These are phyloP conservation scores for Ctenicera cuprea DNA, from an alignment of 2,888 invertebrate genomes.

Conservation along the genomic window DNA sequence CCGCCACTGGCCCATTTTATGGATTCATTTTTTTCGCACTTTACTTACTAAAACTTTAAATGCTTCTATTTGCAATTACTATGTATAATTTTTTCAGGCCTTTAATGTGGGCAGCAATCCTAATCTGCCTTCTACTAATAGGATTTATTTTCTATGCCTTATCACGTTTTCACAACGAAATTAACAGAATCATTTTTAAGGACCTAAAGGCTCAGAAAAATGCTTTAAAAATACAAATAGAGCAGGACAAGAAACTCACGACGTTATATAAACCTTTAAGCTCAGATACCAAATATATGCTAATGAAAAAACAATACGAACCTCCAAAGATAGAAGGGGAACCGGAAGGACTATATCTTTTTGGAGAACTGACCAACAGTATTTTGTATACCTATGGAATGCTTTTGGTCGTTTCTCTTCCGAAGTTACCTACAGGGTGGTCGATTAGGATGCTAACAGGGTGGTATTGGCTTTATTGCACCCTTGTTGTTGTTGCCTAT, in stretches of 20 bases:
- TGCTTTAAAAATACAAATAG: slow-evolving; percentile 30
- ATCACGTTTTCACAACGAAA: slow-evolving; percentile 76
- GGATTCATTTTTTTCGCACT: no score
- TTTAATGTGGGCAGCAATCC: slow-evolving; percentile 84
- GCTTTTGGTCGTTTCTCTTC: slow-evolving; percentile 86
- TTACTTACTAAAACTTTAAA: no score
- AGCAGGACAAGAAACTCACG: not conserved
- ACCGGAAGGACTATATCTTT: slow-evolving; percentile 79
- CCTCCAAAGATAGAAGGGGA: slow-evolving; percentile 63
- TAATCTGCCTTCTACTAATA: slow-evolving; percentile 80
- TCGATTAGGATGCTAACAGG: slow-evolving; percentile 87
- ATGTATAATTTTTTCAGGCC: slow-evolving; percentile 61
- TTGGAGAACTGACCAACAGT: slow-evolving; percentile 83
- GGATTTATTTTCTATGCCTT: slow-evolving; percentile 80
- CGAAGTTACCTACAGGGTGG: slow-evolving; percentile 86
- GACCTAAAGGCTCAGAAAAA: slow-evolving; percentile 59
- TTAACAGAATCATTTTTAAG: slow-evolving; percentile 59
- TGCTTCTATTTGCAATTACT: no score
- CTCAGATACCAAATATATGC: slow-evolving; percentile 64
- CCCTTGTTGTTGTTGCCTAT: slow-evolving; percentile 86
- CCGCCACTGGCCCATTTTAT: no score
- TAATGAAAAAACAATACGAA: slow-evolving; percentile 65
- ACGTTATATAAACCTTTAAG: slow-evolving; percentile 54
- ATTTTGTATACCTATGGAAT: slow-evolving; percentile 88
- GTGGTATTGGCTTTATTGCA: slow-evolving; percentile 92